These are phyloP conservation scores for Oconnorella tubifera DNA, from an alignment of 2,888 invertebrate species.

Conservation along the genomic window DNA sequence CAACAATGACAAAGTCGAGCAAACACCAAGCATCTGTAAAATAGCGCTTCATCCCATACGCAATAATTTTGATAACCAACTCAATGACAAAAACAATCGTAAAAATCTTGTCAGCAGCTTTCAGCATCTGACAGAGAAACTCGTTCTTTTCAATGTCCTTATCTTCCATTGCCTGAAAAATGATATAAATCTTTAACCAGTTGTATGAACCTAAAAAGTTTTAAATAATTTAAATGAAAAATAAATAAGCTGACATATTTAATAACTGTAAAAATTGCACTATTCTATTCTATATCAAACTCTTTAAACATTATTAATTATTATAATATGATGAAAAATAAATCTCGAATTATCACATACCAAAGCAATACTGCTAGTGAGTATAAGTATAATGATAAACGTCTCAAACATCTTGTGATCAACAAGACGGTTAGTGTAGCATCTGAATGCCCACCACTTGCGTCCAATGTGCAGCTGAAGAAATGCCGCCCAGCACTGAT, in stretches of 20 bases:
- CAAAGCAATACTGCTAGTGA: constrained; percentile 94
- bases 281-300: neutral
- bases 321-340: neutral
- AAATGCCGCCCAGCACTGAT: constrained; percentile 34
- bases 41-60: constrained; percentile 92
- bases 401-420: constrained; percentile 99
- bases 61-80: constrained; percentile 98
- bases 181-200: too few species aligned
- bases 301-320: neutral
- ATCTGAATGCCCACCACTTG: constrained; percentile 86
- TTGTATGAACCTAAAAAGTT: too few species aligned
- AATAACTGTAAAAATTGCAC: neutral
- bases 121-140: constrained; percentile 65
- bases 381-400: constrained; percentile 96
- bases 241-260: neutral
- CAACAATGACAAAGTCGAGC: constrained; percentile 98
- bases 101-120: constrained; percentile 83
- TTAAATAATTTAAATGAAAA: neutral
- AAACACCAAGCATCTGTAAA: constrained; percentile 99
- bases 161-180: constrained; percentile 17
- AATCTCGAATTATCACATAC: constrained; percentile 61
- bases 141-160: constrained; percentile 52
- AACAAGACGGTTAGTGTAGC: constrained; percentile 88
- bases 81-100: constrained; percentile 97
- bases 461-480: constrained; percentile 86